phyloP scores from a whole-genome alignment of 2,888 invertebrate species.

The Lithophane ornitopus region DNA sequence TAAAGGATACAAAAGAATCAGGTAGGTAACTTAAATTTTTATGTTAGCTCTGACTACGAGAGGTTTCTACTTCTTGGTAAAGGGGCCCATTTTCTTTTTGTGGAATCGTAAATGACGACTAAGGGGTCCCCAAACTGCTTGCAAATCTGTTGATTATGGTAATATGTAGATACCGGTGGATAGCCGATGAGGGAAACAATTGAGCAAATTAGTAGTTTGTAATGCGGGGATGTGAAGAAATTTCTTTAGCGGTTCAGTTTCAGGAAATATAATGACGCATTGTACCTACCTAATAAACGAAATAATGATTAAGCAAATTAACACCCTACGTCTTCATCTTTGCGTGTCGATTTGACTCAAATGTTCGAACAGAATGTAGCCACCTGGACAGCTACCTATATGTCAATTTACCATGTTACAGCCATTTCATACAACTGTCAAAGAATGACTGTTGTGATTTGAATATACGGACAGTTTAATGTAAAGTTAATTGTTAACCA shows the following conservation, averaged over 20 bases:
- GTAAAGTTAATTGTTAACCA: background rate
- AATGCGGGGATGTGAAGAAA: too few species aligned
- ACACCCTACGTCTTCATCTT: background rate
- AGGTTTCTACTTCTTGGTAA: background rate
- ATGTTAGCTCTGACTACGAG: conserved; percentile 13
- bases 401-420: too few species aligned
- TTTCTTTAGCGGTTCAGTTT: background rate
- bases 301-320: too few species aligned
- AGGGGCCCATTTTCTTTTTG: conserved; percentile 7
- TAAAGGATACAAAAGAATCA: background rate
- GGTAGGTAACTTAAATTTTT: background rate
- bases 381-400: background rate
- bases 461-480: too few species aligned
- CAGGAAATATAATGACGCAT: background rate
- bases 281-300: background rate
- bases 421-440: background rate
- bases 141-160: conserved; percentile 34
- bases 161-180: conserved; percentile 4
- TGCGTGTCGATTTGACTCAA: background rate
- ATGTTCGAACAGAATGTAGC: background rate
- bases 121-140: background rate
- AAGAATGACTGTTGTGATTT: background rate
- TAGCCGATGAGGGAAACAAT: background rate
- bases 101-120: conserved; percentile 16
- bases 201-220: background rate